phyloP scores from a whole-genome alignment of 2,797 vertebrate genomes.

The Iguana delicatissima region DNA sequence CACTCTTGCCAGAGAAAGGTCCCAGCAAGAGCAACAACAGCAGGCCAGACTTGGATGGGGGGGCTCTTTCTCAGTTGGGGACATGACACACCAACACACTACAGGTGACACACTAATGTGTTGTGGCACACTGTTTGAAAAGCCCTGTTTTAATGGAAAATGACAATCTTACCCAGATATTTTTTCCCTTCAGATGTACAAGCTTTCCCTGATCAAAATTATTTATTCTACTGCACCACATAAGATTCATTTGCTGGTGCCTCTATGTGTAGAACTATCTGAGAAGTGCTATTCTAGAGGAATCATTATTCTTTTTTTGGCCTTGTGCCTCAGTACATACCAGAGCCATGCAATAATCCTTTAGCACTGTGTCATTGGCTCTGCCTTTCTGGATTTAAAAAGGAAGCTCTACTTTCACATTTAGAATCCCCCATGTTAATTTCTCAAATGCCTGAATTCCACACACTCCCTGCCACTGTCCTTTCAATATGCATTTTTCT shows the following conservation, averaged over 20 bases:
- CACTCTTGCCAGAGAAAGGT: too few species aligned
- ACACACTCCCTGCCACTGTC: neutral
- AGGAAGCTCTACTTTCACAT: constrained; percentile 4
- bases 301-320: neutral
- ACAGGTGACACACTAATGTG: too few species aligned
- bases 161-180: neutral
- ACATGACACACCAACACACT: too few species aligned
- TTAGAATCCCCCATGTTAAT: constrained; percentile 25
- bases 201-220: neutral
- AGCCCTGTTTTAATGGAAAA: neutral
- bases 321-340: neutral
- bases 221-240: constrained; percentile 13
- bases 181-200: neutral
- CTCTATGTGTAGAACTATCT: neutral
- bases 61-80: too few species aligned
- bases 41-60: too few species aligned
- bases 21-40: neutral
- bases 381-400: constrained; percentile 21
- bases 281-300: neutral
- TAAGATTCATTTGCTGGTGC: neutral
- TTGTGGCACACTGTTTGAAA: too few species aligned
- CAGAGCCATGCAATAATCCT: constrained; percentile 26
- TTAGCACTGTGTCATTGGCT: constrained; percentile 30
- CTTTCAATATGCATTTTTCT: constrained; percentile 24
- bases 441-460: constrained; percentile 15